These are phyloP conservation scores for Reinhardtius hippoglossoides DNA, from an alignment of 2,113 vertebrate species.

Conservation along the genomic window DNA sequence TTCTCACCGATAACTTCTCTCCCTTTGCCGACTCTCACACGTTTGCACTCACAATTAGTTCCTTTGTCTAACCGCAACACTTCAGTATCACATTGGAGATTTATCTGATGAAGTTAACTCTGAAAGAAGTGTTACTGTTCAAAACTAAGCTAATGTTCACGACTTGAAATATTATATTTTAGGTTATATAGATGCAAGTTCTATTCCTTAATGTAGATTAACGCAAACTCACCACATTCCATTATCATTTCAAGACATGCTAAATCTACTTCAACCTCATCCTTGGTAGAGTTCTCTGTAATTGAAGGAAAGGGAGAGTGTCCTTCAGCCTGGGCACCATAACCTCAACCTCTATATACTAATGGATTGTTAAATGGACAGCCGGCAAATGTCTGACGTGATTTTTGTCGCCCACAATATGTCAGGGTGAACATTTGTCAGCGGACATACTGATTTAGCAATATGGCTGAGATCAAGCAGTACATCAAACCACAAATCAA, in stretches of 20 bases:
- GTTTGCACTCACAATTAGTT: slow-evolving; percentile 55
- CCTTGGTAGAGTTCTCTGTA: slow-evolving; percentile 44
- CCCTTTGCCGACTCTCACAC: slow-evolving; percentile 54
- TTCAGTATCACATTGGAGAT: slow-evolving; percentile 33
- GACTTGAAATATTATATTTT: background rate
- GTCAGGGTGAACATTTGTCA: slow-evolving; percentile 71
- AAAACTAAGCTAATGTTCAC: background rate
- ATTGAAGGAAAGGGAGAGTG: slow-evolving; percentile 52
- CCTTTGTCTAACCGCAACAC: slow-evolving; percentile 32
- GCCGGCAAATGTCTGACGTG: slow-evolving; percentile 74
- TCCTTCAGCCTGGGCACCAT: slow-evolving; percentile 30
- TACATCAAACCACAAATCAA: slow-evolving; percentile 75
- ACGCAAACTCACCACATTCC: background rate
- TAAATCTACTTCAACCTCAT: slow-evolving; percentile 65
- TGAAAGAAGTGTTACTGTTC: background rate
- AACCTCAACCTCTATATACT: slow-evolving; percentile 66
- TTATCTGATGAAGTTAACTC: slow-evolving; percentile 41
- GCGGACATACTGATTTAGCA: slow-evolving; percentile 77
- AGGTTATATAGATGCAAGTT: background rate
- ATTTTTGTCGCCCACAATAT: slow-evolving; percentile 71
- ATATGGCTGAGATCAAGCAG: slow-evolving; percentile 73
- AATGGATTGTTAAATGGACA: slow-evolving; percentile 75
- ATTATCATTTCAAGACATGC: slow-evolving; percentile 21
- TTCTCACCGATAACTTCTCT: slow-evolving; percentile 56
- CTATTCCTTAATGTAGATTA: background rate